Evolutionary conservation across 2,888 invertebrate genomes (phyloP), one percentile per base, ranked within the genome.

Genomic region (Macaria notata): DNA sequence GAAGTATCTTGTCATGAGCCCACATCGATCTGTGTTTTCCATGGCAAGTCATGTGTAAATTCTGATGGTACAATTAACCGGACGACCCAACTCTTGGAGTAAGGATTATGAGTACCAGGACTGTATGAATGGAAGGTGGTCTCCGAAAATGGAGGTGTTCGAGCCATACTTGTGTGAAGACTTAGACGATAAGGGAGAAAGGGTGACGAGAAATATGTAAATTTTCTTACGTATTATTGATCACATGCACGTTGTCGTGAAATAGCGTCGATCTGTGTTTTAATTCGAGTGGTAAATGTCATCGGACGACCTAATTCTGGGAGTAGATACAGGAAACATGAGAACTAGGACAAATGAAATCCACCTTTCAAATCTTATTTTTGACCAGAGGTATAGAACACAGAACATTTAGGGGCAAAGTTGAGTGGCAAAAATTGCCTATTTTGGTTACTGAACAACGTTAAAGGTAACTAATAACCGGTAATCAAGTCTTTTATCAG

Each of bases 121-220:
- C 51, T 94, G 92, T 72, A 92, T 92, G 64, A 84, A 93, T 60
- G 93, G 93, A 9, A 84, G 84, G 65, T 96, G 96, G 96, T 88
- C 93, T 43, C 88, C 92, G 46, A 93, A 93, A 73, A 93, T 94
- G 62, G 91, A 93, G 65, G 92, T 96, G 39, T 92, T 94, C 65
- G 94, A 94, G 73, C 94, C 95, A 1, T 96, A 96, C 76, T 73
- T 88, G 54, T 97, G 97, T 76, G 84, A 91, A 56, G 84, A 86
- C 52, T 88, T 93, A 6, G 94, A 94, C 68, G 93, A 94, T 69
- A 94, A 94, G 71, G 95, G 94, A 3, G 88, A 93, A 59, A 92
- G 94, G 54, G 92, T 91, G 31, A 92, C 93, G 31, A 91, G 92
- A 43, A 92, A 94, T 0, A 93, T 93, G 86, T 89, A 71, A 52